phyloP scores from a whole-genome alignment of 2,113 vertebrate species.

The Coptodon rendalli region DNA sequence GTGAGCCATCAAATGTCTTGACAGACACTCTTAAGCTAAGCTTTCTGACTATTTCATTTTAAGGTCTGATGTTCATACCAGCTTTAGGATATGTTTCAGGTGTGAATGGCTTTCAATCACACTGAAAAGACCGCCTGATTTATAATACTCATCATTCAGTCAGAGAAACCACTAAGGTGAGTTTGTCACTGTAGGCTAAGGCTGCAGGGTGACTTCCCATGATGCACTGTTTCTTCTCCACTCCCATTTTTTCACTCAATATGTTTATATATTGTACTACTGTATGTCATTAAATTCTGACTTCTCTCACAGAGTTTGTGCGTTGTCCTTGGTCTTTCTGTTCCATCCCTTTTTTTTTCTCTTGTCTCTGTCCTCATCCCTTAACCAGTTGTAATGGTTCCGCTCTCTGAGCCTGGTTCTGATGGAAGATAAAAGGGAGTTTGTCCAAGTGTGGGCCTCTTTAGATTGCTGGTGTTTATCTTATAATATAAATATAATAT shows the following conservation, averaged over 20 bases:
- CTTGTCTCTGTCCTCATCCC: background rate
- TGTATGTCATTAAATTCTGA: background rate
- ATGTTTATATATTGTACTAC: background rate
- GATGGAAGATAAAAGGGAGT: background rate
- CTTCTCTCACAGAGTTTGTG: background rate
- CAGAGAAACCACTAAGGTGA: background rate
- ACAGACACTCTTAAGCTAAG: background rate
- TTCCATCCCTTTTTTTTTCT: background rate
- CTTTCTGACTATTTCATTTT: background rate
- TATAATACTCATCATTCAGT: background rate
- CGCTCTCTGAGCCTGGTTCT: background rate
- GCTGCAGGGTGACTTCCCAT: background rate
- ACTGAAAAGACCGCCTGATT: background rate
- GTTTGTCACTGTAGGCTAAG: background rate
- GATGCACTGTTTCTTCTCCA: background rate
- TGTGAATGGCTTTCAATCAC: background rate
- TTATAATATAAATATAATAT: background rate
- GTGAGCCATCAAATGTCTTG: background rate
- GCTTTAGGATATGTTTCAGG: background rate
- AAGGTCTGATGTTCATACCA: background rate
- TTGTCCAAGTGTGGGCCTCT: background rate
- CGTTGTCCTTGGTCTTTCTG: background rate
- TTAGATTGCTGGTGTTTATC: background rate
- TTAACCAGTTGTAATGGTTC: background rate
- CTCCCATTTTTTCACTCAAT: background rate